Evolutionary conservation across 2,888 invertebrate genomes (phyloP), one percentile per base, ranked within the genome.

Genomic region (Branchipolynoe longqiensis): DNA sequence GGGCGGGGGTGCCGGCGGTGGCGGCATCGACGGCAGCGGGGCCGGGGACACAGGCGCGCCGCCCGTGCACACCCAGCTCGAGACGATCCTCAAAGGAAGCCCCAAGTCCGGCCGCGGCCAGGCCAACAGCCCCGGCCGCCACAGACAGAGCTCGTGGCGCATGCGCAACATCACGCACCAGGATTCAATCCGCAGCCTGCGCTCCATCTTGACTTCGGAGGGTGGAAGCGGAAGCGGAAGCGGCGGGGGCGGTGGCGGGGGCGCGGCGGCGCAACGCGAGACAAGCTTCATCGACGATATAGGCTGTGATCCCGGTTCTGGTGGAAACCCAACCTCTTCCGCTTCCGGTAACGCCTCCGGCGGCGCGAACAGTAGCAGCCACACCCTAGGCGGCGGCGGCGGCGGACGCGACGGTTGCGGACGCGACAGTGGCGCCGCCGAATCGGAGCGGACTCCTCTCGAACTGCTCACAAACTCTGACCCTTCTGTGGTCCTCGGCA

Each of bases 401-500:
- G 25, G 73, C 38, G 73, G 38, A 31, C 25, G 28, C 38, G 73
- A 31, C 31, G 1, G 38, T 25, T 3, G 33, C 54, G 54, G 64
- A 56, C 28, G 69, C 28, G 83, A 83, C 48, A 69, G 41, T 82
- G n/a, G 54, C 38, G 48, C 41, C 81, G 25, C 31, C 81, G 84
- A 56, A 33, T 69, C 69, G 25, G 82, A 84, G 31, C 83, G 90
- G 85, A 92, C 92, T 0, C 92, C 93, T 3, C 85, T 93, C 59
- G 93, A 93, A 81, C 90, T 92, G 8, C 89, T 93, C 12, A 89
- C 90, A 41, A 90, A 89, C 48, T 91, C 92, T 54, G 94, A 95
- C 88, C 95, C 95, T 2, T 92, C 94, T 88, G 94, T 94, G 86
- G 94, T 95, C 69, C 92, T 95, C 85, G 95, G 95, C 89, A 94